Evolutionary conservation across 2,888 invertebrate genomes (phyloP).

Genomic region (Hypercompe scribonia): DNA sequence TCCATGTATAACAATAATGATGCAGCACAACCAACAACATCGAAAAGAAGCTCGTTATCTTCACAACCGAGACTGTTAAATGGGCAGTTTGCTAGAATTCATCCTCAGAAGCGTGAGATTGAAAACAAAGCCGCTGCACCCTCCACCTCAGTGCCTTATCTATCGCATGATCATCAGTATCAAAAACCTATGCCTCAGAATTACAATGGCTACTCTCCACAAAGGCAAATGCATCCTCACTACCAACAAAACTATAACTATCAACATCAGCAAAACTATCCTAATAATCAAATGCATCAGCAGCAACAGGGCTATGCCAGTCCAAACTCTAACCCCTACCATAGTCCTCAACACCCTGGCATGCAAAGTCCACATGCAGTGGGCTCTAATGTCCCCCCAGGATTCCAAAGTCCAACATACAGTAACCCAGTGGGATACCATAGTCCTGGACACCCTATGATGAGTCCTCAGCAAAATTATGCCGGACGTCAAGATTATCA

Average conservation of each 20-base stretch:
- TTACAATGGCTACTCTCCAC: constrained; percentile 78
- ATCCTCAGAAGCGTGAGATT: constrained; percentile 68
- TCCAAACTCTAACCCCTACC: constrained; percentile 74
- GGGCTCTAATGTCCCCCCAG: constrained; percentile 72
- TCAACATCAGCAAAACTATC: constrained; percentile 76
- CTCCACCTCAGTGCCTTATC: constrained; percentile 71
- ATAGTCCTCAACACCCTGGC: constrained; percentile 78
- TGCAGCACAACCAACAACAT: constrained; percentile 69
- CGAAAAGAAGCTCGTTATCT: constrained; percentile 76
- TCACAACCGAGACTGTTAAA: constrained; percentile 72
- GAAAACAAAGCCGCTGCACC: constrained; percentile 65
- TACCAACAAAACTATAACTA: constrained; percentile 79
- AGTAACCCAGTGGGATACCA: constrained; percentile 77
- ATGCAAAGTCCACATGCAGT: constrained; percentile 79
- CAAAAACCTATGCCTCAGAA: constrained; percentile 73
- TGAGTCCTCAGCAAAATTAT: constrained; percentile 79
- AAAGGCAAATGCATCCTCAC: constrained; percentile 72
- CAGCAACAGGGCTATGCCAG: constrained; percentile 73
- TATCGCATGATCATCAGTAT: constrained; percentile 81
- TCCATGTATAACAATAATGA: constrained; percentile 82
- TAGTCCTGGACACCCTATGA: constrained; percentile 76
- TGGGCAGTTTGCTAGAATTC: constrained; percentile 77
- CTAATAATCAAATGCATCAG: constrained; percentile 73
- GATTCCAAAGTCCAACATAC: constrained; percentile 80
- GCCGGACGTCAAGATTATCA: constrained; percentile 74